Conservation (phyloP, 2,113 vertebrate genomes). For the Oxyura jamaicensis region DNA sequence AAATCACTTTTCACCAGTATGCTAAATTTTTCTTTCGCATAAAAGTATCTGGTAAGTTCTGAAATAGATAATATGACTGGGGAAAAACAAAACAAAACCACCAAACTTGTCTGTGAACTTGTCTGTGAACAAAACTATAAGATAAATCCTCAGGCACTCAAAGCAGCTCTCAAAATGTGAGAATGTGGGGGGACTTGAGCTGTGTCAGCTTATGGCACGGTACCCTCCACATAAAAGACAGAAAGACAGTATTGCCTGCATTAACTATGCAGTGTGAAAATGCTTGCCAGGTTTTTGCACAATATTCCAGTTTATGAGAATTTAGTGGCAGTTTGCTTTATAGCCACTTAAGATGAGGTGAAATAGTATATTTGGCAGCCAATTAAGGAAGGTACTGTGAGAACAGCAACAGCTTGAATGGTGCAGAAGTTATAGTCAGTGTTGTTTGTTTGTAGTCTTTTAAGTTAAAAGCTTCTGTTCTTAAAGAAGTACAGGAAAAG, state of each 20-base stretch:
- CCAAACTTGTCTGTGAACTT: not conserved
- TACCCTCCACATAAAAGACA: not conserved
- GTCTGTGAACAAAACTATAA: not conserved
- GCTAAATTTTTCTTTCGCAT: not conserved
- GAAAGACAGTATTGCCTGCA: not conserved
- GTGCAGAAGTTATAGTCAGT: not conserved
- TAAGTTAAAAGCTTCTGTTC: not conserved
- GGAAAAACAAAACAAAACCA: too few species aligned
- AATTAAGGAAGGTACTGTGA: not conserved
- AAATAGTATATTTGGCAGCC: not conserved
- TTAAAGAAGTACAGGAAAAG: not conserved
- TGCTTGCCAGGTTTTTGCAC: not conserved
- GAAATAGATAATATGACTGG: not conserved
- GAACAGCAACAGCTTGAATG: not conserved
- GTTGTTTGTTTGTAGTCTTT: not conserved
- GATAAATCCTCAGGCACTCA: not conserved
- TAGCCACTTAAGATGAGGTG: not conserved
- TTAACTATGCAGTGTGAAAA: not conserved
- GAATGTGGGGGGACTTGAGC: not conserved
- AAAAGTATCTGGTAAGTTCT: not conserved
- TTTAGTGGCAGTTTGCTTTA: not conserved
- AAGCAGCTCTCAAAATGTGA: not conserved
- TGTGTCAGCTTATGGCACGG: not conserved
- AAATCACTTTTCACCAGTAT: not conserved
- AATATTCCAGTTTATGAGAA: not conserved